Evolutionary conservation across 92 coral and sea anemone species (phyloP).

Genomic region (Siderastrea radians): DNA sequence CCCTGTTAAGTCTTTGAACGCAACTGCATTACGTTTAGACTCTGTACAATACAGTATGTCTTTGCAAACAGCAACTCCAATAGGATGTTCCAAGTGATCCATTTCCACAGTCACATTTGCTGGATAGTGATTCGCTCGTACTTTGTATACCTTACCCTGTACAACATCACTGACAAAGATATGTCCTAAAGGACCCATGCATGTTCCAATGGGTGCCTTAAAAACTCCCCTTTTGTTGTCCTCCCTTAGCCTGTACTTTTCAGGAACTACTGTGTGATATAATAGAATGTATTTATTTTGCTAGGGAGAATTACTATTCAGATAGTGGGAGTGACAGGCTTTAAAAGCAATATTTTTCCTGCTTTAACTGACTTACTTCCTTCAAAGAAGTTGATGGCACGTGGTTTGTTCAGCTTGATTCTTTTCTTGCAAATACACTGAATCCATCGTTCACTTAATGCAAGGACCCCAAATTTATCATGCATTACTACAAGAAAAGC

Average conservation of each 20-base stretch:
- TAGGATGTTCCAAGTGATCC: slow-evolving; percentile 59
- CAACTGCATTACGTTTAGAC: slow-evolving; percentile 66
- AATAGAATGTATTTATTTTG: slow-evolving; percentile 26
- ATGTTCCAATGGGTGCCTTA: slow-evolving; percentile 69
- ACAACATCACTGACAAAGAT: slow-evolving; percentile 60
- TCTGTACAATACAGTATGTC: slow-evolving; percentile 62
- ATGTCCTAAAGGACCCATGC: slow-evolving; percentile 45
- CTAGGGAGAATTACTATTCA: slow-evolving; percentile 54
- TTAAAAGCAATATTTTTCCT: slow-evolving; percentile 56
- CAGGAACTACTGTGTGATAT: slow-evolving; percentile 68
- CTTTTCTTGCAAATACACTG: slow-evolving; percentile 70
- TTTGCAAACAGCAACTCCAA: slow-evolving; percentile 65
- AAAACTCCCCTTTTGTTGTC: slow-evolving; percentile 75
- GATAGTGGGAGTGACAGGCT: slow-evolving; percentile 55
- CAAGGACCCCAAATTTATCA: slow-evolving; percentile 67
- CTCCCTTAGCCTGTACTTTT: slow-evolving; percentile 71
- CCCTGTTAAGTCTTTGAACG: slow-evolving; percentile 73
- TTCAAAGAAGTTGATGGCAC: slow-evolving; percentile 71
- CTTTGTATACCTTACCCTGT: slow-evolving; percentile 64
- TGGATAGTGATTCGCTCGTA: slow-evolving; percentile 74
- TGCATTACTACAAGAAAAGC: slow-evolving; percentile 66
- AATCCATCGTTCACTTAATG: slow-evolving; percentile 76
- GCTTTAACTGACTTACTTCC: slow-evolving; percentile 71
- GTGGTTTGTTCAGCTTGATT: slow-evolving; percentile 71
- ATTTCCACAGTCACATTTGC: slow-evolving; percentile 73